Evolutionary conservation across 2,888 invertebrate genomes (phyloP).

Genomic region (Acleris sparsana): DNA sequence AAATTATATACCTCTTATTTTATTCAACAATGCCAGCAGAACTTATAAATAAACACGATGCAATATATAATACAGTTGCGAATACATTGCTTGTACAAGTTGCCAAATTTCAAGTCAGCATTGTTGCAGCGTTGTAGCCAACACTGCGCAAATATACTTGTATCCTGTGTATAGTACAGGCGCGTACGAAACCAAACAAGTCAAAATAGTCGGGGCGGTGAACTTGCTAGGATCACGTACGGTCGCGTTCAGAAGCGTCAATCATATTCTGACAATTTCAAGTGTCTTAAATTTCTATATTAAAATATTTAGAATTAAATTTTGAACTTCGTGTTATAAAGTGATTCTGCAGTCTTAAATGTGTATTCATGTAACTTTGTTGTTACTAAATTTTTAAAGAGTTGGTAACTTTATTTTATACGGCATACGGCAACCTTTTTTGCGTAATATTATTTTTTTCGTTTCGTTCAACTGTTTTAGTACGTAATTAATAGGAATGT

Average conservation of each 20-base stretch:
- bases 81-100: constrained; percentile 15
- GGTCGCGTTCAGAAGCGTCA: constrained; percentile 33
- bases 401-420: too few relatives aligned
- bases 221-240: constrained; percentile 44
- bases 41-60: constrained; percentile 20
- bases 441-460: too few relatives aligned
- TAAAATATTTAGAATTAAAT: too few relatives aligned
- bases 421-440: too few relatives aligned
- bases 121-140: constrained; percentile 12
- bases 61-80: constrained; percentile 22
- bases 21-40: constrained; percentile 16
- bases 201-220: constrained; percentile 31
- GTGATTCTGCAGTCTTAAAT: too few relatives aligned
- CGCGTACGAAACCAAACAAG: constrained; percentile 32
- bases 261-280: not conserved
- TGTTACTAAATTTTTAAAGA: too few relatives aligned
- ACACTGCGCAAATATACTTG: constrained; percentile 4
- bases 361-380: too few relatives aligned
- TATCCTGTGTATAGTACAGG: constrained; percentile 1
- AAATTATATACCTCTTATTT: constrained; percentile 9
- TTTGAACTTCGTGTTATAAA: too few relatives aligned
- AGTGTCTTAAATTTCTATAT: too few relatives aligned
- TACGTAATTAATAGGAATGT: too few relatives aligned
- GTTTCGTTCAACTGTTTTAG: too few relatives aligned
- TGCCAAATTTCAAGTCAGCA: constrained; percentile 33